Evolutionary conservation across 2,888 invertebrate species (phyloP).

Genomic region (Elysia crispata): DNA sequence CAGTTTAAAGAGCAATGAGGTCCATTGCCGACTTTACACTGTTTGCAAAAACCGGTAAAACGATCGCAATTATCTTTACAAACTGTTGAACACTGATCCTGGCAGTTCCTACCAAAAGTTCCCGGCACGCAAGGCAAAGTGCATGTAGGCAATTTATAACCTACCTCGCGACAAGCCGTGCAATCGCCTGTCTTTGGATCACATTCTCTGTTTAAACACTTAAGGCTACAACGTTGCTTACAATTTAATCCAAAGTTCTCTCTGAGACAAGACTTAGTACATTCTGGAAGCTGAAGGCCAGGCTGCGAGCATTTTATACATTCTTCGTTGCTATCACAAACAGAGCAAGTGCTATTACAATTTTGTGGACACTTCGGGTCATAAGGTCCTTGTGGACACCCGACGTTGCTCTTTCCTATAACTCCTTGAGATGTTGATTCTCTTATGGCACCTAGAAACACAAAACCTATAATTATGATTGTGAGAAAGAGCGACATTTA

Average conservation of each 20-base stretch:
- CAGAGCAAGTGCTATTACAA: too few species aligned
- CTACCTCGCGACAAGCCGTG: neutral
- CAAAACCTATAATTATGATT: too few species aligned
- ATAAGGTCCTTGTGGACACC: too few species aligned
- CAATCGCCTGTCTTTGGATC: conserved; percentile 22
- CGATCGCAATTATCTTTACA: conserved; percentile 30
- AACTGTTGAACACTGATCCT: conserved; percentile 18
- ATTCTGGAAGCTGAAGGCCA: conserved; percentile 38
- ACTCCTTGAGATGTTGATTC: too few species aligned
- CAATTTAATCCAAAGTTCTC: conserved; percentile 31
- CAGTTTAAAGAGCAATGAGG: conserved; percentile 33
- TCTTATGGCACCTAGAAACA: too few species aligned
- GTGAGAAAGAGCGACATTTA: too few species aligned
- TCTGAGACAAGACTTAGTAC: neutral
- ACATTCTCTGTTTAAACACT: conserved; percentile 13
- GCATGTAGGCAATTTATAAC: conserved; percentile 23
- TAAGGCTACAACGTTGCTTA: neutral
- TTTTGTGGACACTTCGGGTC: too few species aligned
- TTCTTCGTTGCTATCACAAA: conserved; percentile 6
- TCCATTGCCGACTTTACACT: conserved; percentile 21
- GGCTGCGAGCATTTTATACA: conserved; percentile 12
- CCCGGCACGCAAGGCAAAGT: neutral
- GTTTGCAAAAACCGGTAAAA: neutral
- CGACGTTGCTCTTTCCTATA: too few species aligned
- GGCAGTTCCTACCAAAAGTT: conserved; percentile 30